phyloP scores from a whole-genome alignment of 2,797 vertebrate species.

The Sebastes matsubarae region DNA sequence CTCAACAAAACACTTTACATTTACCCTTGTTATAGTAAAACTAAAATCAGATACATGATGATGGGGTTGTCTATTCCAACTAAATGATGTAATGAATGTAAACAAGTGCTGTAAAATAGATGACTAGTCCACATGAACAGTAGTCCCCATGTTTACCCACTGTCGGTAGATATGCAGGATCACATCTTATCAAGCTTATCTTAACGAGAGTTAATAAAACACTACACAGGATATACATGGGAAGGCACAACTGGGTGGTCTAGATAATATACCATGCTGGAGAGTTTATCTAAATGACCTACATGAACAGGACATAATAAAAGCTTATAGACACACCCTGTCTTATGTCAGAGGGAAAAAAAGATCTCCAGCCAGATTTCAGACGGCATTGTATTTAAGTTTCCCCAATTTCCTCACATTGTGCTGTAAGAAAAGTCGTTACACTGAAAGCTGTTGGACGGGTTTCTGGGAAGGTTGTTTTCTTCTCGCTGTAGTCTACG shows the following conservation, averaged over 20 bases:
- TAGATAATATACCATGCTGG: neutral
- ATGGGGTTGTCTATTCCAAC: neutral
- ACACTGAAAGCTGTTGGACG: neutral
- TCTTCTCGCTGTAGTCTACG: neutral
- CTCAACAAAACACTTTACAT: neutral
- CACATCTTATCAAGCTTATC: constrained; percentile 16
- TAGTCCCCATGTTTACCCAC: neutral
- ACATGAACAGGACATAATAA: constrained; percentile 20
- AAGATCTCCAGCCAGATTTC: constrained; percentile 40
- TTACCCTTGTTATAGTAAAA: neutral
- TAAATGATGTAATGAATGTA: neutral
- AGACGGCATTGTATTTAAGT: constrained; percentile 23
- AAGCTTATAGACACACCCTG: constrained; percentile 34
- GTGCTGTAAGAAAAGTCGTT: constrained; percentile 35
- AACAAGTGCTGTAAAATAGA: neutral
- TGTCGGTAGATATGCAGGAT: neutral
- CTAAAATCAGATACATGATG: neutral
- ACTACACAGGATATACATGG: neutral
- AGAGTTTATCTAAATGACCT: constrained; percentile 21
- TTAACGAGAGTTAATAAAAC: constrained; percentile 1
- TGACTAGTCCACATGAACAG: neutral
- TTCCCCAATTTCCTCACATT: constrained; percentile 59
- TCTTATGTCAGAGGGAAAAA: constrained; percentile 8
- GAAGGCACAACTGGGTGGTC: neutral
- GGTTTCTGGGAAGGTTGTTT: constrained; percentile 35